These are phyloP conservation scores for Chauna torquata DNA, from an alignment of 2,113 vertebrate genomes.

Conservation along the genomic window DNA sequence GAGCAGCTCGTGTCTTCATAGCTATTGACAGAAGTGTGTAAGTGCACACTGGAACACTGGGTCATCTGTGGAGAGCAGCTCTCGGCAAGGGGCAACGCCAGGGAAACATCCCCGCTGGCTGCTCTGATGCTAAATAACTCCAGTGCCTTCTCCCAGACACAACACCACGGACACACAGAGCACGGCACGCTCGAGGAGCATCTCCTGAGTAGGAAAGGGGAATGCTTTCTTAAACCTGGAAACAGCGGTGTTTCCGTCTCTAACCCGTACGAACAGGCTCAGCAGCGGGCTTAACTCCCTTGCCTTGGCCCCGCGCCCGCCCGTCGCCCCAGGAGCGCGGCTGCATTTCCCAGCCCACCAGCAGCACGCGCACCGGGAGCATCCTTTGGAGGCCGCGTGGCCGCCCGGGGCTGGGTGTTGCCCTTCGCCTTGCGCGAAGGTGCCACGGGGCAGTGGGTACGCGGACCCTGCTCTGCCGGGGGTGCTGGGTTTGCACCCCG, in stretches of 20 bases:
- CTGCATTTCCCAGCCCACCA: background rate
- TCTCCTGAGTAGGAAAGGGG: background rate
- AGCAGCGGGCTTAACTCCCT: background rate
- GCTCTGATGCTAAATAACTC: background rate
- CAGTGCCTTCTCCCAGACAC: background rate
- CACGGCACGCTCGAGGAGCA: background rate
- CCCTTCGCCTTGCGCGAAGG: background rate
- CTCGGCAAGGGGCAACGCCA: fast-evolving
- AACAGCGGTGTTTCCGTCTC: background rate
- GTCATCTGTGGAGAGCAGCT: background rate
- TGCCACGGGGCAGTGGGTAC: background rate
- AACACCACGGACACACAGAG: fast-evolving
- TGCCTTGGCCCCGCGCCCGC: background rate
- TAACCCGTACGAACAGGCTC: background rate
- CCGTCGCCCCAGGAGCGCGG: background rate
- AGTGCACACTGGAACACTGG: fast-evolving
- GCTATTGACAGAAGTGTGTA: fast-evolving
- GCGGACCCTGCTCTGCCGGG: background rate
- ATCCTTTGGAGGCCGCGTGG: background rate
- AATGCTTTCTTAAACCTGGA: background rate
- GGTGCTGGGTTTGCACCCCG: background rate
- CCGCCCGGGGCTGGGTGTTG: background rate
- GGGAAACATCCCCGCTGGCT: fast-evolving
- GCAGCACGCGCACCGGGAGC: background rate
- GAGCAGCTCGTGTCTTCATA: fast-evolving